Evolutionary conservation across 2,888 invertebrate species (phyloP).

Genomic region (Mongoloraphidia duomilia): DNA sequence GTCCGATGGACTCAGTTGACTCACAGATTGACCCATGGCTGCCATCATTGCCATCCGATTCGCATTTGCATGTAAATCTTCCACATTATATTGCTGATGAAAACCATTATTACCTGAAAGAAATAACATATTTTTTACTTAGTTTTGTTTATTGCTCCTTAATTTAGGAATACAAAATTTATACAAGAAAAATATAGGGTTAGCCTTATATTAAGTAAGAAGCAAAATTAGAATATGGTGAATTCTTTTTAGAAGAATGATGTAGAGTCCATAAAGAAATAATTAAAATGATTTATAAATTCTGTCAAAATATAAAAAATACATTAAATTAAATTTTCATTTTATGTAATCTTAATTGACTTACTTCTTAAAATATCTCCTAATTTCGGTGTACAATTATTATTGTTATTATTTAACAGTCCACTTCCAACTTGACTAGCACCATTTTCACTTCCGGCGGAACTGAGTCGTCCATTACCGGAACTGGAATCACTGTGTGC

Average conservation of each 20-base stretch:
- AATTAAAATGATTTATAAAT: too few relatives aligned
- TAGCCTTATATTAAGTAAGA: too few relatives aligned
- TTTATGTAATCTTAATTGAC: slow-evolving; percentile 9
- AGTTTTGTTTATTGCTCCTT: too few relatives aligned
- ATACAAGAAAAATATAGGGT: background rate
- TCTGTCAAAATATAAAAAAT: too few relatives aligned
- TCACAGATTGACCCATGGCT: slow-evolving; percentile 46
- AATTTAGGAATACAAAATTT: background rate
- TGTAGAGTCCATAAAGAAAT: too few relatives aligned
- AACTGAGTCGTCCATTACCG: slow-evolving; percentile 62
- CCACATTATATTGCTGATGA: slow-evolving; percentile 44
- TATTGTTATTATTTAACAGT: slow-evolving; percentile 49
- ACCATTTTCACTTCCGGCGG: slow-evolving; percentile 61
- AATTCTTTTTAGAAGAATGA: too few relatives aligned
- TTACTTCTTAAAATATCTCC: slow-evolving; percentile 33
- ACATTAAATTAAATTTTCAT: too few relatives aligned
- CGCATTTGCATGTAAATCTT: slow-evolving; percentile 35
- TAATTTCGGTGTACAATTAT: slow-evolving; percentile 44
- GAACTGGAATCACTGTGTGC: slow-evolving; percentile 79
- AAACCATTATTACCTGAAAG: slow-evolving; percentile 39
- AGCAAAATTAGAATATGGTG: too few relatives aligned
- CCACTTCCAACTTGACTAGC: slow-evolving; percentile 41
- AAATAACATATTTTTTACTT: background rate
- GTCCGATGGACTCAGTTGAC: slow-evolving; percentile 4
- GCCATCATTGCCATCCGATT: slow-evolving; percentile 58